Base-by-base conservation (phyloP, 1,140 invertebrate species). In the Drosophila pseudoobscura region DNA sequence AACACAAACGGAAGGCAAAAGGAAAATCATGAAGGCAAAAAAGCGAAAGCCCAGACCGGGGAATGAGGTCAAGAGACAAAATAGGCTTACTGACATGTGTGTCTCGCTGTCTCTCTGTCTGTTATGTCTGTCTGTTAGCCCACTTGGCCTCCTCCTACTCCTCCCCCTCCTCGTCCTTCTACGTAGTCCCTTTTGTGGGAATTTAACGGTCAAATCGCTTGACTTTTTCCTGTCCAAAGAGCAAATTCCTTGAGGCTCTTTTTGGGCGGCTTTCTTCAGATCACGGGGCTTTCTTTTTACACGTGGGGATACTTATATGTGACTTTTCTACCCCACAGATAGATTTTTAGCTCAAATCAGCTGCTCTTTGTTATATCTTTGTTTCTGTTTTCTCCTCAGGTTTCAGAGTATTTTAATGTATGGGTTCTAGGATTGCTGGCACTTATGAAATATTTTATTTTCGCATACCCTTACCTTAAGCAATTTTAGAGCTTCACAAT, bases 161-260 rank as follows among this genome's bases (percentile, higher is more conserved):
- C 31, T 31, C 47, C 47, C 7, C 65, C 65, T 46, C 22, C 26
- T 41, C 62, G 31, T 15, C 29, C 17, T 43, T 43, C 51, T 15
- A 11, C 17, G 26, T 50, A 35, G 26, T 29, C 13, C 13, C 29
- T 41, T 58, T 53, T 68, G 54, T 44, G 68, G 63, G 66, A 79
- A 79, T 79, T 84, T 69, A 77, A 80, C 80, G 80, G 80, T 84
- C 80, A 84, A 85, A 80, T 84, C 80, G 76, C 68, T 84, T 85
- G 80, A 85, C 80, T 85, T 85, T 85, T 72, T 71, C 39, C 75
- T 20, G 65, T 15, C 65, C 43, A 69, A 52, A 49, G 43, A 35
- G 51, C 74, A 39, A 39, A 78, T 78, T 73, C 53, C 63, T 51
- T 11, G 15, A 60, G 39, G 39, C 59, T 53, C 69, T 45, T 41